phyloP scores from a whole-genome alignment of 2,797 vertebrate species.

The Salmo trutta region DNA sequence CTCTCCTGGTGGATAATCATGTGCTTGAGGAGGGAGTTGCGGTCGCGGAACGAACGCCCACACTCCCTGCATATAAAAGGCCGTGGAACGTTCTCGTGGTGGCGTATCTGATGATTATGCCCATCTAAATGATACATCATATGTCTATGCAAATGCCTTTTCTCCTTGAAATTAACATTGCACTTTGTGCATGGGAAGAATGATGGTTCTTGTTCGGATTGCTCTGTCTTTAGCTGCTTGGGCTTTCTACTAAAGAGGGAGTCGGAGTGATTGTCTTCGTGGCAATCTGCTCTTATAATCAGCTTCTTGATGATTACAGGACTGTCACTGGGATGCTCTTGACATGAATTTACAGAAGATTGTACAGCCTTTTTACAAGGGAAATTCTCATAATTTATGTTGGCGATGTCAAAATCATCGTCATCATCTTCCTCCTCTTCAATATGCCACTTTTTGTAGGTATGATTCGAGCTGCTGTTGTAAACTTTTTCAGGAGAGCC shows the following conservation, averaged over 20 bases:
- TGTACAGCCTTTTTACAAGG: slow-evolving; percentile 72
- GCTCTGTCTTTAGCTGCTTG: slow-evolving; percentile 81
- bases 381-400: slow-evolving; percentile 39
- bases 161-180: slow-evolving; percentile 93
- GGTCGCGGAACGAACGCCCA: slow-evolving; percentile 92
- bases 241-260: slow-evolving; percentile 78
- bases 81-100: slow-evolving; percentile 81
- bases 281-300: slow-evolving; percentile 81
- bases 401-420: slow-evolving; percentile 25
- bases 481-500: slow-evolving; percentile 81
- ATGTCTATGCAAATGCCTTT: slow-evolving; percentile 91
- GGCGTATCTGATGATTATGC: slow-evolving; percentile 92
- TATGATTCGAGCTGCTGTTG: slow-evolving; percentile 73
- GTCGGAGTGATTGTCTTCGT: slow-evolving; percentile 82
- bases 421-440: slow-evolving; percentile 70
- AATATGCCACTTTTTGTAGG: slow-evolving; percentile 73
- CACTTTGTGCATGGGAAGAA: slow-evolving; percentile 92
- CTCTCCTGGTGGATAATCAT: slow-evolving; percentile 94
- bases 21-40: slow-evolving; percentile 88
- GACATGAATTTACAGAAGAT: slow-evolving; percentile 78
- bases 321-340: slow-evolving; percentile 65
- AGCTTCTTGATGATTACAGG: slow-evolving; percentile 79
- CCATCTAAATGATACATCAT: slow-evolving; percentile 98
- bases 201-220: slow-evolving; percentile 80
- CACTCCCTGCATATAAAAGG: slow-evolving; percentile 93